Evolutionary conservation across 2,888 invertebrate genomes (phyloP), one percentile per base, ranked within the genome.

Genomic region (Zaprionus obscuricornis): DNA sequence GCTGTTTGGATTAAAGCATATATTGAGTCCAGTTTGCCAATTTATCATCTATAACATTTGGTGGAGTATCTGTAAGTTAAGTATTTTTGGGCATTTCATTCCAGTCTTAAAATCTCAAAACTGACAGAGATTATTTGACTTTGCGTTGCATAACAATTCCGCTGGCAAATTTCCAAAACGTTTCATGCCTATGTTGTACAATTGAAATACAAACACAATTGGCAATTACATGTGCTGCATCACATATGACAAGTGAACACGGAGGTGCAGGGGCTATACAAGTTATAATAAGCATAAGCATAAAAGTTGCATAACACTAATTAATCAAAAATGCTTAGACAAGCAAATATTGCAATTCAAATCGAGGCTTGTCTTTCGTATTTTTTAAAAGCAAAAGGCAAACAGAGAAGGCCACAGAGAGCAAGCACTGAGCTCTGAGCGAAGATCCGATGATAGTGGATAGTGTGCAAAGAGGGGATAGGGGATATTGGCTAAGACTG

Each of bases 271-370:
- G 27, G 5, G 7, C 2, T 22, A 73, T 69, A 69, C 73, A 74
- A 70, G 74, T 74, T 74, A 69, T 73, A 73, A 73, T 73, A 77
- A 77, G 73, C n/a, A n/a, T n/a, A n/a, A n/a, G n/a, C 73, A 74
- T 77, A 74, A 77, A 73, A 77, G 59, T 77, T 74, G 73, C 77
- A 77, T 73, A 77, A 65, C 74, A 65, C 65, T 39, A 73, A 77
- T 73, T 77, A 76, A 73, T 57, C 57, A 68, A 45, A 39, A 49
- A 34, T 43, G 55, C 51, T 49, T 29, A 36, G 17, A 10, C 26
- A 50, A 37, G 26, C 51, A 60, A 79, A 59, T 56, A 74, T 57
- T 78, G 67, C 67, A 49, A 56, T 66, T 51, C 18, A 14, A 47
- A 51, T 26, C 43, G 52, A 52, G 34, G 39, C 18, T 45, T 51